Evolutionary conservation across 2,797 vertebrate species (phyloP), one percentile per base, ranked within the genome.

Genomic region (Danio choprae): DNA sequence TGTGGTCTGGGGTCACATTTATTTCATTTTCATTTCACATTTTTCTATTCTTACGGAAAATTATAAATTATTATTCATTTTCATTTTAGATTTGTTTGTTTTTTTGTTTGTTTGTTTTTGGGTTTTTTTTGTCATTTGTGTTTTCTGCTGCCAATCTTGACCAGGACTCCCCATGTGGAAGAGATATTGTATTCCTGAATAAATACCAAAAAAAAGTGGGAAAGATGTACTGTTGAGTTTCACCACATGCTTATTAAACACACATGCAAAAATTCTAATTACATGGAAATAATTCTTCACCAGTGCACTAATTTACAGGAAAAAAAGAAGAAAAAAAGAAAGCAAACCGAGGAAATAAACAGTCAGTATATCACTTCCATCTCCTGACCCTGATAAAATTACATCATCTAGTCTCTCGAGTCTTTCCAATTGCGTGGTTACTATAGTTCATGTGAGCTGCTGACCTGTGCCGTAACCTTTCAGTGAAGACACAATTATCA

Each of bases 401-500:
- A 48, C 63, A 58, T 64, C 38, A 36, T 22, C 4, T 22, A 46
- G 36, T 44, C 38, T 18, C 48, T 43, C 36, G 63, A 16, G 50
- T 63, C 16, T 58, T 44, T 80, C 8, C 60, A 74, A 46, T 56
- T 62, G 81, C 22, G 60, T 79, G 18, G 11, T 5, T 43, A 72
- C 60, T 22, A 70, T 16, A 70, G 77, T 84, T 78, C 62, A 74
- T 62, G 70, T 48, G 68, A 84, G 71, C 36, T 46, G 13, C 50
- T 65, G 76, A 76, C 81, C 48, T 65, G 56, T 55, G 20, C n/a
- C 58, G 18, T 59, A 74, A 72, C 78, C 53, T 74, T 79, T 40
- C 51, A 81, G 81, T 84, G 51, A 62, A 76, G 83, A 84, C 83
- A 79, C 80, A 87, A 82, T 82, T 83, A 83, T 84, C 78, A 79